Conservation (phyloP, 2,113 vertebrate genomes). For the Brienomyrus brachyistius region DNA sequence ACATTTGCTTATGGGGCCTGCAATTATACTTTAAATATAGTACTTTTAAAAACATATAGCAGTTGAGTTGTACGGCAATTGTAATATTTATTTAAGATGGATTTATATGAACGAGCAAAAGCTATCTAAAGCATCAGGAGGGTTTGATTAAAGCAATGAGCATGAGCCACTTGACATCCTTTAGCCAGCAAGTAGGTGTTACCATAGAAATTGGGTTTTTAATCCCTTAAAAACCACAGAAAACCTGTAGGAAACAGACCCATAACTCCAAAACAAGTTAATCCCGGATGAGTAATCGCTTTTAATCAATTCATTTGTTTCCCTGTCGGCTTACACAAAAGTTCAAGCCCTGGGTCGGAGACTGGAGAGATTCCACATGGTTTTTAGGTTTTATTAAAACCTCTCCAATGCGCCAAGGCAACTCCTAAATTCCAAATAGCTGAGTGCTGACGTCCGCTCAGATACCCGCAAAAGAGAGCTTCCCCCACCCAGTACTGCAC, state of each 20-base stretch:
- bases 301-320: slow-evolving; percentile 11
- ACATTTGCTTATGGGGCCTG: background rate
- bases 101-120: background rate
- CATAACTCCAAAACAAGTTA: background rate
- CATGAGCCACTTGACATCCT: slow-evolving; percentile 1
- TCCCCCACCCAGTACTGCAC: background rate
- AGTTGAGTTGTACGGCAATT: background rate
- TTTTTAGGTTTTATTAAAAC: background rate
- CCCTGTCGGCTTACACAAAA: background rate
- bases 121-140: background rate
- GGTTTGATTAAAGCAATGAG: slow-evolving; percentile 1
- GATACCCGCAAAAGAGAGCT: background rate
- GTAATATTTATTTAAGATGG: background rate
- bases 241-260: background rate
- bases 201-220: background rate
- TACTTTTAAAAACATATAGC: background rate
- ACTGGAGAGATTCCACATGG: background rate
- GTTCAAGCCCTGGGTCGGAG: background rate
- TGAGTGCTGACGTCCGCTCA: background rate
- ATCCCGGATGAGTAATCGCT: slow-evolving; percentile 4
- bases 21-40: background rate
- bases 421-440: background rate
- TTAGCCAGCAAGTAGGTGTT: background rate
- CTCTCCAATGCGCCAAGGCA: background rate
- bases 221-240: background rate